phyloP scores from a whole-genome alignment of 2,113 vertebrate species.

The Python bivittatus region DNA sequence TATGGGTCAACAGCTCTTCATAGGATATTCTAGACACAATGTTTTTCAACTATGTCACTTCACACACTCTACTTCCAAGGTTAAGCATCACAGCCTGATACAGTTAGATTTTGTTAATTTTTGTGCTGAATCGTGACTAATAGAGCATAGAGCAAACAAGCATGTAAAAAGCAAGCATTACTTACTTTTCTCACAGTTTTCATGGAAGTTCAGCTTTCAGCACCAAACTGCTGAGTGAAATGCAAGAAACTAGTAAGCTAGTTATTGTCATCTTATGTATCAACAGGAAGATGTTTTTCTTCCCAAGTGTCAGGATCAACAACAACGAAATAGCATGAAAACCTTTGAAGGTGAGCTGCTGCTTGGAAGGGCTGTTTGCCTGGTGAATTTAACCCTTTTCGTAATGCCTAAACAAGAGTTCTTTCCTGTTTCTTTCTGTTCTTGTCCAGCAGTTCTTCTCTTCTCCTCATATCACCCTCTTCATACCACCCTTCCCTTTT shows the following conservation, averaged over 20 bases:
- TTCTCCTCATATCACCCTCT: too few relatives aligned
- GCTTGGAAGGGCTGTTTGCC: too few relatives aligned
- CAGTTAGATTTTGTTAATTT: background rate
- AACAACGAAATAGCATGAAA: too few relatives aligned
- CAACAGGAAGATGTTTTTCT: too few relatives aligned
- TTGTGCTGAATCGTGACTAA: background rate
- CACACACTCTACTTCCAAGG: background rate
- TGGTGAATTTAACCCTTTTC: too few relatives aligned
- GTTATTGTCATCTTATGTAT: constrained; percentile 22
- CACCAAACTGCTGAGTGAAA: constrained; percentile 1
- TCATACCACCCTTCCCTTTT: too few relatives aligned
- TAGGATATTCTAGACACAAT: background rate
- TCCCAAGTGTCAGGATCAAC: too few relatives aligned
- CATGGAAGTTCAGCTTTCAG: background rate
- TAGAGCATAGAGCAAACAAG: background rate
- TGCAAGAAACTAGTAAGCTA: constrained; percentile 31
- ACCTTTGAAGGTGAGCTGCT: too few relatives aligned
- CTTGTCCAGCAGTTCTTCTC: too few relatives aligned
- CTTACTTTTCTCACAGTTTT: background rate
- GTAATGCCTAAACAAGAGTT: too few relatives aligned
- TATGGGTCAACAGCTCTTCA: background rate
- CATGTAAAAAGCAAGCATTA: background rate
- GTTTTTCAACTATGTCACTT: background rate
- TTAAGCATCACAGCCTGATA: background rate
- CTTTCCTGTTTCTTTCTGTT: too few relatives aligned